These are phyloP conservation scores for Antennarius maculatus DNA, from an alignment of 2,797 vertebrate genomes.

Conservation along the genomic window DNA sequence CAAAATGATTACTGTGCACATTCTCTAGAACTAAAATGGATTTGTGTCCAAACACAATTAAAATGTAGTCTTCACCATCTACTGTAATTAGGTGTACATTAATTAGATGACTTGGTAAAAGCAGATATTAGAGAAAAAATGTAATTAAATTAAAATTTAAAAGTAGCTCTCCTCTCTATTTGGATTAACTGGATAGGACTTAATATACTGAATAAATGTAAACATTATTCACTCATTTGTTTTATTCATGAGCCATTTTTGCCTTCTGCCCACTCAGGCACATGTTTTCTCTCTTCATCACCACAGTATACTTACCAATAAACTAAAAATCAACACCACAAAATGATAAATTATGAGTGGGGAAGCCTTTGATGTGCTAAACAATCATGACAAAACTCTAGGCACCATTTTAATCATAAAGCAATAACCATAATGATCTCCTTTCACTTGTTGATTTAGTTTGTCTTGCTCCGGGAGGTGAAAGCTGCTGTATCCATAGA, in stretches of 20 bases:
- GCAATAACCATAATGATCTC: conserved; percentile 38
- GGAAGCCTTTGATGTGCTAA: conserved; percentile 25
- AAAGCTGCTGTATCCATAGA: conserved; percentile 80
- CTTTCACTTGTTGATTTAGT: conserved; percentile 60
- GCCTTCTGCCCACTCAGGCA: neutral
- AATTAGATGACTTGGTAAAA: conserved; percentile 14
- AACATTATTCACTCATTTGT: neutral
- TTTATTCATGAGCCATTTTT: neutral
- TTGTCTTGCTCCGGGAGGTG: conserved; percentile 62
- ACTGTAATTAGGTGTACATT: conserved; percentile 18
- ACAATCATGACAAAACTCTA: conserved; percentile 12
- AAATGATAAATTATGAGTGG: conserved; percentile 12
- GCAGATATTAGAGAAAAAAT: conserved; percentile 1
- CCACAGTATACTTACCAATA: neutral
- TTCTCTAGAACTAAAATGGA: conserved; percentile 21
- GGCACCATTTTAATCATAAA: conserved; percentile 35
- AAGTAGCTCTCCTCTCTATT: conserved; percentile 12
- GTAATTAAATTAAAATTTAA: conserved; percentile 30
- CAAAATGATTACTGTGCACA: conserved; percentile 5
- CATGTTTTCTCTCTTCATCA: no score
- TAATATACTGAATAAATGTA: conserved; percentile 16
- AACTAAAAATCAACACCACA: neutral
- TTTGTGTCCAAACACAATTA: conserved; percentile 21
- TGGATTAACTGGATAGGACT: neutral
- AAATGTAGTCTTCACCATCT: conserved; percentile 9